Base-by-base conservation (phyloP, 1,140 invertebrate species). In the Palaemon carinicauda region DNA sequence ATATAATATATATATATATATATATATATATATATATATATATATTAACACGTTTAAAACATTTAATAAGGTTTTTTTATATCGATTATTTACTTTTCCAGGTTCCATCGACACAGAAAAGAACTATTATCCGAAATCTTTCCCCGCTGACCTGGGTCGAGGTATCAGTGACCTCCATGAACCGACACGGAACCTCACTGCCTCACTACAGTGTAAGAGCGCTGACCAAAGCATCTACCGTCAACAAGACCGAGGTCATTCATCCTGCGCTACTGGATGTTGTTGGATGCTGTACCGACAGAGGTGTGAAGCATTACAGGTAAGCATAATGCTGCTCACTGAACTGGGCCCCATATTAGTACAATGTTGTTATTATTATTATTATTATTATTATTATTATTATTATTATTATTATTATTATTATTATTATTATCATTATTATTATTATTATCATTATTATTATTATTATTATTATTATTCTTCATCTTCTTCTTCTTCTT, bases 81-180 rank as follows among this genome's bases (percentile, higher is more conserved):
- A 41, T 12, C 3, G 41, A 5, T 41, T 12, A 0, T 41, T 41
- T 41, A 41, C 5, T 41, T 12, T 41, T 41, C 15, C 27, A 88
- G 87, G 87, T 88, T 9, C 60, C 78, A n/a, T 65, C 83, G 14
- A 89, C 71, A 33, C 82, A 80, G 50, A 89, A 82, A 0, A 29
- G 75, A n/a, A 82, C 75, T 19, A 71, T 74, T 5, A 17, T 87
- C 41, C 80, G 51, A 41, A 80, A 78, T 33, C 78, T 89, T 14
- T 80, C 88, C 1, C 94, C 95, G 0, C 94, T 95, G 89, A 96
- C 95, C 24, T 96, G 96, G 95, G 96, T 97, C 90, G 95, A 96
- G 90, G 92, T 96, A 1, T 93, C 94, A 0, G 94, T 96, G 14
- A 94, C 93, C 1, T 94, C 95, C 0, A 93, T 93, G 60, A 97